Evolutionary conservation across 2,888 invertebrate genomes (phyloP), one percentile per base, ranked within the genome.

Genomic region (Biston betularia): DNA sequence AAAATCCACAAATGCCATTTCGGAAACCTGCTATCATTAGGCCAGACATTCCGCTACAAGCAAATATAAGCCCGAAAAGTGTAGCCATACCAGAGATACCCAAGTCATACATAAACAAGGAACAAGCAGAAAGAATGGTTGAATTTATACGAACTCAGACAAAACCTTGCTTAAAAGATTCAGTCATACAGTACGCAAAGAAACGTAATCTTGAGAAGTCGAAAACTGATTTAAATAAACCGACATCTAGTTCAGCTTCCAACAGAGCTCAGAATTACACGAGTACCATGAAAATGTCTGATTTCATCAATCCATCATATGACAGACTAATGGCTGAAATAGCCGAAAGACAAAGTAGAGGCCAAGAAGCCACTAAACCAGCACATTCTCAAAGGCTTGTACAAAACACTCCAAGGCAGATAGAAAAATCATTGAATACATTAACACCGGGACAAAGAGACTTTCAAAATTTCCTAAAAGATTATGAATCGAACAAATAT

Each of bases 391-490:
- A 12, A 6, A 35, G 7, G n/a, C n/a, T 34, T 50, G 34, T 35
- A n/a, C 50, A 50, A 35, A 8, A 34, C 11, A 63, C 50, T 12
- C 53, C 9, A 1, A 34, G 40, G n/a, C 42, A 72, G 34, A 15
- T 55, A 5, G 63, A 40, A 54, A 50, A 15, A 64, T 57, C 63
- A 49, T 65, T 50, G 14, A 54, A 63, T 48, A 14, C 12, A 15
- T 57, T 66, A 15, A 14, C 70, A 33, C 14, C 72, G 11, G 76
- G 71, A 58, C 76, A 81, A 58, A 79, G 76, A 45, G 76, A 76
- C 33, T 86, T 80, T 54, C 77, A 83, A 52, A 77, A 82, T 44
- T 89, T 90, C 68, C 67, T 91, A n/a, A 86, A 85, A 65, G 87
- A 89, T 63, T 79, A 89, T 55, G 63, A 68, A 12, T 11, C 48